These are phyloP conservation scores for Mobula hypostoma DNA, from an alignment of 2,113 vertebrate genomes.

Conservation along the genomic window DNA sequence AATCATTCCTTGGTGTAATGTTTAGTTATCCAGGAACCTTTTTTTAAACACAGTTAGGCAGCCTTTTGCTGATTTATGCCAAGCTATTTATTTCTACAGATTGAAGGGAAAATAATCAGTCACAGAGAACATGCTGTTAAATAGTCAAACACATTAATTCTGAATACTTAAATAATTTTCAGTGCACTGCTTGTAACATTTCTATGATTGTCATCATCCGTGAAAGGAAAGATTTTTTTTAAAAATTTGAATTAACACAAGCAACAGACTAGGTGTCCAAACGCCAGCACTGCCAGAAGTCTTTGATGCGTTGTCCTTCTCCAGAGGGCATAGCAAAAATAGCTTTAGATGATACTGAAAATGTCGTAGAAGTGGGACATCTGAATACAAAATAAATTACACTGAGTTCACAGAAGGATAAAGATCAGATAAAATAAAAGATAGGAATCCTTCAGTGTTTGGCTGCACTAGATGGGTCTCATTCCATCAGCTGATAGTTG, in stretches of 20 bases:
- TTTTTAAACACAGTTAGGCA: no score
- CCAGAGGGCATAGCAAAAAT: background rate
- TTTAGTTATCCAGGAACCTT: background rate
- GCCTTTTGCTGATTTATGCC: background rate
- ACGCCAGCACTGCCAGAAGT: background rate
- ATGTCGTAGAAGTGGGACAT: slow-evolving; percentile 4
- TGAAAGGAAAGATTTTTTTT: no score
- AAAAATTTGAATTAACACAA: background rate
- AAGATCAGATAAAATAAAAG: background rate
- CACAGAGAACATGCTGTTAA: background rate
- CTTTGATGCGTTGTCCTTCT: background rate
- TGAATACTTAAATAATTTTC: background rate
- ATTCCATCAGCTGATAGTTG: no score
- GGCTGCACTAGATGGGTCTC: no score
- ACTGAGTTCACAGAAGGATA: background rate
- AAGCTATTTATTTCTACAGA: background rate
- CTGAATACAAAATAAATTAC: background rate
- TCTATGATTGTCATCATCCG: no score
- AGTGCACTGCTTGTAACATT: background rate
- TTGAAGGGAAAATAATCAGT: background rate
- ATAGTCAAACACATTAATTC: background rate
- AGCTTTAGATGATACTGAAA: background rate
- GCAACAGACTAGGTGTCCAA: background rate
- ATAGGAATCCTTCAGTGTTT: no score
- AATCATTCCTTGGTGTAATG: background rate